Evolutionary conservation across 2,797 vertebrate genomes (phyloP), one percentile per base, ranked within the genome.

Genomic region (Megaceryle alcyon): DNA sequence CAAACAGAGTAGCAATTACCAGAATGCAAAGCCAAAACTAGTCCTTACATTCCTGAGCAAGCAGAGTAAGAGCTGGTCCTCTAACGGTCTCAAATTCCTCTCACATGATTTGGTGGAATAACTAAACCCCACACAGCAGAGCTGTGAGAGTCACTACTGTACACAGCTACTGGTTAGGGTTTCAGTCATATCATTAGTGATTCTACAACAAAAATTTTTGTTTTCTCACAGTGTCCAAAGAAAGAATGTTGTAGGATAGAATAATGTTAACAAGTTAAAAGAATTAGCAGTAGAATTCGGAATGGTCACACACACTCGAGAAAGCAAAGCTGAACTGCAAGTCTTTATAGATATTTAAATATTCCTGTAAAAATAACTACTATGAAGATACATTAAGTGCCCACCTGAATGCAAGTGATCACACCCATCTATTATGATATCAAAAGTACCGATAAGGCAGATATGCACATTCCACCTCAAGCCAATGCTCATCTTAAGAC

Each of bases 41-140:
- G 72, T 89, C 85, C 9, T 76, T 75, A 51, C 82, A 41, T 85
- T 89, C 94, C 82, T 72, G 79, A 82, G 70, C 79, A 80, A 66
- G 73, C 20, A 94, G 63, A 44, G 37, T 44, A 70, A 43, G 37
- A 79, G 73, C 29, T 37, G 21, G 15, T 66, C 63, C 64, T 76
- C 15, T 26, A 92, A 65, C 0, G 0, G 9, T 66, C 85, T 80
- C 90, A 56, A 46, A 92, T 93, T 86, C 86, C 69, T 89, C 66
- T 88, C 72, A 12, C 13, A 4, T 57, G 76, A 41, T 81, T 61
- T 23, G 53, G 56, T 75, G 69, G 72, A 80, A 49, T 41, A 94
- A 64, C 29, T 68, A 25, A 79, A 29, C 46, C 49, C 31, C 25
- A 31, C 12, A 28, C 1, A 37, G 84, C 68, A 66, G 76, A 61